These are phyloP conservation scores for Anodontia alba DNA, from an alignment of 2,888 invertebrate species.

Conservation along the genomic window DNA sequence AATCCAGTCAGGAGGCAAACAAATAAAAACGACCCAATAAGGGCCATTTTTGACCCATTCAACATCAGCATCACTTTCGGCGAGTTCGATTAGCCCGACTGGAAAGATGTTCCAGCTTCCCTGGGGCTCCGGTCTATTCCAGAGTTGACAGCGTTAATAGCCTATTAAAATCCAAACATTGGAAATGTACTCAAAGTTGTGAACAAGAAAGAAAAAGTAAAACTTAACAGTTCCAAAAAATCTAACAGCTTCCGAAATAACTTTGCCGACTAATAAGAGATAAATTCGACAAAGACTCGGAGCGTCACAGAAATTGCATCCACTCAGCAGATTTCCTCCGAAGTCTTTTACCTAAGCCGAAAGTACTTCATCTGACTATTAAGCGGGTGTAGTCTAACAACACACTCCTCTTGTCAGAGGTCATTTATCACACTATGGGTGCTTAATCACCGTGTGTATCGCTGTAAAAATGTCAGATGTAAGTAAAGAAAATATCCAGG, in stretches of 20 bases:
- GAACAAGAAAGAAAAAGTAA: slow-evolving; percentile 2
- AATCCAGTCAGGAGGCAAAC: not conserved
- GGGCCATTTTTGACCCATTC: slow-evolving; percentile 1
- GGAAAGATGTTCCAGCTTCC: not conserved
- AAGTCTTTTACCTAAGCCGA: not conserved
- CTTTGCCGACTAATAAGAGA: slow-evolving; percentile 15
- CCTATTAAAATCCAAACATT: not conserved
- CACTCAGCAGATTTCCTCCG: not conserved
- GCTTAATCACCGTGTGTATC: slow-evolving; percentile 9
- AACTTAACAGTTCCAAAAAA: not conserved
- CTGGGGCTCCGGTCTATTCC: slow-evolving; percentile 9
- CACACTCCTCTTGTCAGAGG: not conserved
- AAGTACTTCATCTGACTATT: slow-evolving; percentile 11
- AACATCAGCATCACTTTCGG: not conserved
- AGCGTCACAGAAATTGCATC: slow-evolving; percentile 1
- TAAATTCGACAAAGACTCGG: slow-evolving; percentile 4
- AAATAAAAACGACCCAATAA: not conserved
- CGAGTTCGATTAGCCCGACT: slow-evolving; percentile 12
- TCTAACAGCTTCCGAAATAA: slow-evolving; percentile 6
- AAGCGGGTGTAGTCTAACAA: slow-evolving; percentile 11
- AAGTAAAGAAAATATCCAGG: not conserved
- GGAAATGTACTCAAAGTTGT: not conserved
- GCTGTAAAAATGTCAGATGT: not conserved
- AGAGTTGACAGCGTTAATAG: not conserved
- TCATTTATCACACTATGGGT: not conserved